Evolutionary conservation across 2,797 vertebrate species (phyloP).

Genomic region (Euphonia xanthogaster): DNA sequence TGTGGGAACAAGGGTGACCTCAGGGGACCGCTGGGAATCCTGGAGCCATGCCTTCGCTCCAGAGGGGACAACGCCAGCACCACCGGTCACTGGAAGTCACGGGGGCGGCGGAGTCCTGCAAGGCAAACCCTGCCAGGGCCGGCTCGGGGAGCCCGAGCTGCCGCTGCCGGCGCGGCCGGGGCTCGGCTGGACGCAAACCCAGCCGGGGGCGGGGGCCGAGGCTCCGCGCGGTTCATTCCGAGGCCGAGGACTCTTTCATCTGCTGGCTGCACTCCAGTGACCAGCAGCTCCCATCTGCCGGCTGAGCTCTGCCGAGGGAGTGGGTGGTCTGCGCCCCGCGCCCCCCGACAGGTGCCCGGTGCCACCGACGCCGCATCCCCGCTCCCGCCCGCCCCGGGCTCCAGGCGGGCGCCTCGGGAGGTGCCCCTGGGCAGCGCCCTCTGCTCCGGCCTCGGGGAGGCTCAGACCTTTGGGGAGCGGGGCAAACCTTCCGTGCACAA

Average conservation of each 20-base stretch:
- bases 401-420: accelerated
- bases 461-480: accelerated
- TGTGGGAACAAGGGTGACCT: neutral
- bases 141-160: neutral
- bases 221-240: neutral
- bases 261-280: neutral
- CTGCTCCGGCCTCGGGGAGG: neutral
- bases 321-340: neutral
- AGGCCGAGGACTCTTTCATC: neutral
- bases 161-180: neutral
- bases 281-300: neutral
- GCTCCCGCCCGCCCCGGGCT: accelerated
- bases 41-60: accelerated
- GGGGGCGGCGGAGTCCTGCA: neutral
- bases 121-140: neutral
- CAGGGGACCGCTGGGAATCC: neutral
- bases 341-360: neutral
- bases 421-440: accelerated
- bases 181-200: neutral
- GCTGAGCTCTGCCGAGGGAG: neutral
- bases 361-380: accelerated
- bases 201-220: neutral
- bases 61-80: neutral
- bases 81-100: accelerated
- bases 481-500: accelerated